Base-by-base conservation (phyloP, 1,140 invertebrate species). In the Cherax destructor region DNA sequence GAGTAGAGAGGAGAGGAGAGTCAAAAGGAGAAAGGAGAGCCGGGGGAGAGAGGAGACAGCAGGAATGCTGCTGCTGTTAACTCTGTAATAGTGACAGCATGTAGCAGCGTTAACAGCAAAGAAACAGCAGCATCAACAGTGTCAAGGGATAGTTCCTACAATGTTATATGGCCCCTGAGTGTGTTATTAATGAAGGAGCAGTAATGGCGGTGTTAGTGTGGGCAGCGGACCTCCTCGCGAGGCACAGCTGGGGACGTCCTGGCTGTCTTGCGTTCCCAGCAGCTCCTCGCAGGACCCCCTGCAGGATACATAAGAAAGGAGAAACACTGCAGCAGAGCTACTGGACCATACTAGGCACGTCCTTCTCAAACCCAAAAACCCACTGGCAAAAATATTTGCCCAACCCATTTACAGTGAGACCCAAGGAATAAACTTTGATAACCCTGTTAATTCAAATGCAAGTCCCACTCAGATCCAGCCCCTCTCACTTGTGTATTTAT, bases 241-340 rank as follows among this genome's bases (percentile, higher is more conserved):
- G 81, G n/a, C 81, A 59, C 81, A 83, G 81, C 30, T 83, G 81
- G 81, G 81, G 61, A 83, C 13, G 30, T 74, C 24, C 81, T 50
- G 10, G 56, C 10, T 41, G 21, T 10, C 10, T 56, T 30, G 81
- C 56, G 16, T 16, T 16, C 6, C 59, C 81, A 7, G 7, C 47
- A 69, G 30, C 49, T 5, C 24, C 80, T 3, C 2, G n/a, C 1
- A 30, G 69, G 69, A 30, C 24, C 69, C 24, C 24, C 69, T 30
- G n/a, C n/a, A 30, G 69, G 69, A 6, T 6, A 18, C 13, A 69
- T n/a, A 30, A 30, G 24, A 74, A 21, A 74, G 30, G 30, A 41
- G 2, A 2, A 41, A 41, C 30, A 41, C 30, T 41, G 30, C 30
- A 41, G 0, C 30, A 41, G 69, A 1, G 24, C 69, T 24, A n/a